A percentile compares a stretch with the other conserved stretches of the same genome.
Conservation (phyloP, 2,113 vertebrate genomes). For the Trogon surrucura region DNA sequence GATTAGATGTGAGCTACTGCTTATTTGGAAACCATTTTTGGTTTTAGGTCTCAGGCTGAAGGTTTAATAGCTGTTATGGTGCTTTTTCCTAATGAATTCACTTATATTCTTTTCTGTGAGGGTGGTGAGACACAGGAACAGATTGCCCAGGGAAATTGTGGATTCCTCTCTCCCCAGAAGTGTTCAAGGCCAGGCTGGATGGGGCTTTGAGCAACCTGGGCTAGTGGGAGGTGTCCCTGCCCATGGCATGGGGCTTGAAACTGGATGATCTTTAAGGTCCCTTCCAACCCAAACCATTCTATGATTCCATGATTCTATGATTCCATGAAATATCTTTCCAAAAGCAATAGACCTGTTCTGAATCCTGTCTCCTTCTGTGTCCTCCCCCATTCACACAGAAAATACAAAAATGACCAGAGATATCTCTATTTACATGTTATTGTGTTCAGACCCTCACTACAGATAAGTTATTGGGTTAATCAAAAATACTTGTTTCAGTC, state of each 20-base stretch:
- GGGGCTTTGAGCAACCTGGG: too few relatives aligned
- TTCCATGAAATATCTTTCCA: not conserved
- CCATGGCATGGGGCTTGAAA: too few relatives aligned
- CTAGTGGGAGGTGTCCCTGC: too few relatives aligned
- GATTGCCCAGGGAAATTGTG: too few relatives aligned
- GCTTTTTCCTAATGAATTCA: not conserved
- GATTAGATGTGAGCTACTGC: not conserved
- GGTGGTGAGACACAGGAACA: too few relatives aligned
- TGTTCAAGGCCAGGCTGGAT: too few relatives aligned
- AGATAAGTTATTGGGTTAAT: not conserved
- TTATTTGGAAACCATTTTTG: not conserved
- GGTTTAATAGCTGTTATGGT: not conserved
- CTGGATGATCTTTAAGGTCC: too few relatives aligned
- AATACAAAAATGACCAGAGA: not conserved
- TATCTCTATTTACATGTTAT: not conserved
- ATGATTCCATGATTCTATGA: too few relatives aligned
- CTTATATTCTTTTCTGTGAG: not conserved
- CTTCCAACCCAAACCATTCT: too few relatives aligned
- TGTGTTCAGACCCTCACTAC: not conserved
- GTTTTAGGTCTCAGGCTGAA: not conserved
- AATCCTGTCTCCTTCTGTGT: not conserved
- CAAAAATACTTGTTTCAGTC: not conserved
- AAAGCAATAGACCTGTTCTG: not conserved
- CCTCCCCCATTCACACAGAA: rapidly evolving
- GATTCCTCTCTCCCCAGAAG: too few relatives aligned